These are phyloP conservation scores for Lepus europaeus DNA, from an alignment of 2,113 vertebrate species.

Conservation along the genomic window DNA sequence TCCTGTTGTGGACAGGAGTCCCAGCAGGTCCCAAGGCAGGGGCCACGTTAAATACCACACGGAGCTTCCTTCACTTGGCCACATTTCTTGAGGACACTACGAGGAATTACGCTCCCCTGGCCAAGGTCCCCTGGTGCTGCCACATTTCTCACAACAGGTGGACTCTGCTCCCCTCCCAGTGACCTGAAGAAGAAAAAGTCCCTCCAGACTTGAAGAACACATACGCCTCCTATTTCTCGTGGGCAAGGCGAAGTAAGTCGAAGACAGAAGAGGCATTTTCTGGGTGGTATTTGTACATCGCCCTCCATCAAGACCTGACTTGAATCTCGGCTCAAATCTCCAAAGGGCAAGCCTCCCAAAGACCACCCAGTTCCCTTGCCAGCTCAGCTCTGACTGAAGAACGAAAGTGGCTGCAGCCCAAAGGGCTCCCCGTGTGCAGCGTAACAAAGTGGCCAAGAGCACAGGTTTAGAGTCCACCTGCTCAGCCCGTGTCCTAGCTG, in stretches of 20 bases:
- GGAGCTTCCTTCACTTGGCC: not conserved
- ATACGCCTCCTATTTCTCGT: not conserved
- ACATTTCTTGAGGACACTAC: not conserved
- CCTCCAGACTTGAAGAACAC: not conserved
- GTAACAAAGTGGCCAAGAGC: not conserved
- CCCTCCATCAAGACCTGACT: not conserved
- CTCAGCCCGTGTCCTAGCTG: not conserved
- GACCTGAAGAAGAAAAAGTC: not conserved
- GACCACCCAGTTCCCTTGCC: not conserved
- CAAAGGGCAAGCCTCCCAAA: not conserved
- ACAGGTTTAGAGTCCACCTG: not conserved
- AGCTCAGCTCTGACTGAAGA: not conserved
- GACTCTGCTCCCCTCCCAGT: not conserved
- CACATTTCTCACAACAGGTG: not conserved
- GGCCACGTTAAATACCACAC: accelerated
- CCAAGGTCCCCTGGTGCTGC: not conserved
- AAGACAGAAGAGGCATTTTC: not conserved
- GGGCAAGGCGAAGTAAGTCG: not conserved
- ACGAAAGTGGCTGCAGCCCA: not conserved
- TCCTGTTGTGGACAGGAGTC: not conserved
- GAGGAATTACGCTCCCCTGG: not conserved
- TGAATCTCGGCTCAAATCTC: not conserved
- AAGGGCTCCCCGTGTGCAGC: not conserved
- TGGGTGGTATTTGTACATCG: not conserved
- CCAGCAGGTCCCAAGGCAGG: not conserved